Conservation (phyloP, 2,113 vertebrate species). For the Colistium nudipinnis region DNA sequence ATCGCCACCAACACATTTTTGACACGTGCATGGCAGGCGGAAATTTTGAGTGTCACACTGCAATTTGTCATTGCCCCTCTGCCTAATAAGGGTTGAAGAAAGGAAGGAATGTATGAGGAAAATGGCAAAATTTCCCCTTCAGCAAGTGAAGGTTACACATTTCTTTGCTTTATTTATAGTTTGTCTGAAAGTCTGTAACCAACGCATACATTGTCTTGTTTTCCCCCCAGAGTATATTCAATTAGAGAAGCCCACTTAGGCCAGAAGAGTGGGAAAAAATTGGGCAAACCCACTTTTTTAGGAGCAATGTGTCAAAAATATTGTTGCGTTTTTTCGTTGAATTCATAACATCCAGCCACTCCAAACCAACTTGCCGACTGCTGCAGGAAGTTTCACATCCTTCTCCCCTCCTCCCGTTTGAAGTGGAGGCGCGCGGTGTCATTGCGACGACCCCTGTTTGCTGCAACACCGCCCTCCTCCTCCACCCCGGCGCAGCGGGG, state of each 20-base stretch:
- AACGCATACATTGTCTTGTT: background rate
- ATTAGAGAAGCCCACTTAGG: background rate
- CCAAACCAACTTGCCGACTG: slow-evolving; percentile 27
- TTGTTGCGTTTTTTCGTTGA: slow-evolving; percentile 31
- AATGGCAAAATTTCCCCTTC: background rate
- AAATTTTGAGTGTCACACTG: slow-evolving; percentile 31
- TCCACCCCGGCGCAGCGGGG: slow-evolving; percentile 70
- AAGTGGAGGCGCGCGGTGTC: slow-evolving; percentile 72
- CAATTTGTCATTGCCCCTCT: slow-evolving; percentile 54
- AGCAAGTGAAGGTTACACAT: slow-evolving; percentile 6
- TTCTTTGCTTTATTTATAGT: background rate
- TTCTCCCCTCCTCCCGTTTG: slow-evolving; percentile 69
- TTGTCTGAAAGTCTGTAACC: slow-evolving; percentile 8
- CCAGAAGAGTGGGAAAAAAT: no score
- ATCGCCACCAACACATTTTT: slow-evolving; percentile 16
- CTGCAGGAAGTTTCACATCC: slow-evolving; percentile 54
- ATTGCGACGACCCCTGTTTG: slow-evolving; percentile 81
- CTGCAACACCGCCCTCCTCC: slow-evolving; percentile 60
- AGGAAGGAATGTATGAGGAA: no score
- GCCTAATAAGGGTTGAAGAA: no score
- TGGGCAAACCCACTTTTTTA: no score
- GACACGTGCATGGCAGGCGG: slow-evolving; percentile 14
- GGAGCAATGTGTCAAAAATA: slow-evolving; percentile 29
- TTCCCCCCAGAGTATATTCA: background rate
- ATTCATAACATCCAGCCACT: slow-evolving; percentile 30